A percentile compares a stretch with the other conserved stretches of the same genome.
phyloP scores from a whole-genome alignment of 2,888 invertebrate species.

The Sialis fuliginosa region DNA sequence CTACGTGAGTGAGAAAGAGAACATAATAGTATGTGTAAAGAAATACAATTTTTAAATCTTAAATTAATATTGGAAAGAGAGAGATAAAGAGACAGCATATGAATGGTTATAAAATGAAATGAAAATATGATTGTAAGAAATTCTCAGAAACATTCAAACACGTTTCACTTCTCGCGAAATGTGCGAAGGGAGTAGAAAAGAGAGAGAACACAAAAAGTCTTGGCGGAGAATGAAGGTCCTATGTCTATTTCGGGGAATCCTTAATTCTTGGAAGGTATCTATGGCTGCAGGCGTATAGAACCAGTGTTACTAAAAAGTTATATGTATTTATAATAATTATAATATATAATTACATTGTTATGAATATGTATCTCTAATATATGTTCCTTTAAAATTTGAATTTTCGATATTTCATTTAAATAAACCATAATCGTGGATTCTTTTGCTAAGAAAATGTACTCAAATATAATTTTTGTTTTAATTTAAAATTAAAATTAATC shows the following conservation, averaged over 20 bases:
- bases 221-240: constrained; percentile 13
- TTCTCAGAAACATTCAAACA: constrained; percentile 20
- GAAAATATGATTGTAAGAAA: constrained; percentile 17
- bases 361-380: not conserved
- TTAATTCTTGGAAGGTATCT: constrained; percentile 20
- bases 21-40: not conserved
- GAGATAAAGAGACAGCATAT: not conserved
- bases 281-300: constrained; percentile 5
- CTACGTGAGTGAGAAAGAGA: too few species aligned
- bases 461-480: too few species aligned
- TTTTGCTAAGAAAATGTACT: too few species aligned
- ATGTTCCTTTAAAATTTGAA: not conserved
- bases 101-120: not conserved
- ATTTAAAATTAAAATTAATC: too few species aligned
- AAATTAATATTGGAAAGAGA: not conserved
- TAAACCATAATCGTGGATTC: too few species aligned
- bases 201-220: constrained; percentile 4
- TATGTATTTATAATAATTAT: not conserved
- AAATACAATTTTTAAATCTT: not conserved
- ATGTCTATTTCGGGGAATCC: constrained; percentile 23
- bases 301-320: constrained; percentile 1
- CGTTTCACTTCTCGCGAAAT: constrained; percentile 21
- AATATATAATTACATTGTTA: too few species aligned
- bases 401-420: not conserved
- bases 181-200: not conserved